These are phyloP conservation scores for Dermatemys mawii DNA, from an alignment of 2,113 vertebrate species.

Conservation along the genomic window DNA sequence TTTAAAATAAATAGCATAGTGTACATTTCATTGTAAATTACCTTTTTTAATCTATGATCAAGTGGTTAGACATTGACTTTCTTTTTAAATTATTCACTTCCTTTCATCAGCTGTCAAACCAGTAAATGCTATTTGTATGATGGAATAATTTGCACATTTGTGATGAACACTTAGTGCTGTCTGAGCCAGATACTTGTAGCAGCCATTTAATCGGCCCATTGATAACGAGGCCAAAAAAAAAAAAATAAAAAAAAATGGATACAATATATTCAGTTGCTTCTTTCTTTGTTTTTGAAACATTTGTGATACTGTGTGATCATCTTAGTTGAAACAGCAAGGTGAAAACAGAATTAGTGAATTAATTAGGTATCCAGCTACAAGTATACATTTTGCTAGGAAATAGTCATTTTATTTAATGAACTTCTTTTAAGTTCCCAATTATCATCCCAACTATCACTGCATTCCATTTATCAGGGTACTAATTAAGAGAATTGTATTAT, in stretches of 20 bases:
- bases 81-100: constrained; percentile 50
- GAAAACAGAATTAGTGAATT: constrained; percentile 1
- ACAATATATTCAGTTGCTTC: background rate
- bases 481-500: constrained; percentile 1
- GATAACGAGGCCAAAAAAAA: constrained; percentile 35
- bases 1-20: constrained; percentile 38
- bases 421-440: background rate
- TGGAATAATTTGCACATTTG: constrained; percentile 20
- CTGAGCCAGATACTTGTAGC: background rate
- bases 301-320: background rate
- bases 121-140: background rate
- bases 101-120: constrained; percentile 31
- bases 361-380: background rate
- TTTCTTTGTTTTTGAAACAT: background rate
- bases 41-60: constrained; percentile 24
- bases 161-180: background rate
- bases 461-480: background rate
- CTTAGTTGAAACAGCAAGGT: background rate
- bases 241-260: constrained; percentile 49
- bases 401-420: background rate
- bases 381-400: background rate
- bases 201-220: background rate
- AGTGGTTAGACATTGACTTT: constrained; percentile 40
- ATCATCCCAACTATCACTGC: fast-evolving
- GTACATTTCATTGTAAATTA: constrained; percentile 21